Base-by-base conservation (phyloP, 2,113 vertebrate species). In the Hypanus sabinus region DNA sequence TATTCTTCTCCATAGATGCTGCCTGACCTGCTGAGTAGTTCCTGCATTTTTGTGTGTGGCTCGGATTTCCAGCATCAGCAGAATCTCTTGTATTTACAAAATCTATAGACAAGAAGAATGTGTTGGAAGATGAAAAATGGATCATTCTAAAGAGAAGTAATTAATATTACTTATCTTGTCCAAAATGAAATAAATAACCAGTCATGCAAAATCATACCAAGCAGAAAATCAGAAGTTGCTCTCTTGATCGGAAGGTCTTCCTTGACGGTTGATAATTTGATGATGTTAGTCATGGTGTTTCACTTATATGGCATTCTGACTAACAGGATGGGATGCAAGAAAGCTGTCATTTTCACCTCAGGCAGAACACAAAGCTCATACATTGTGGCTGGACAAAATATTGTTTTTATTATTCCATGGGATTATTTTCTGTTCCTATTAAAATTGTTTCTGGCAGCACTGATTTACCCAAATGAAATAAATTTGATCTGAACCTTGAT, bases 101-200 rank as follows among this genome's bases (percentile, higher is more conserved):
- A 33, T 30, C 12, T 27, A 65, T 88, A 0, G 16, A 6, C 85
- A 90, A 16, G 33, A n/a, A 18, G 16, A 62, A 36, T 90, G 60
- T 90, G 30, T 18, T 16, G 46, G 27, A 11, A 85, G 11, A 3
- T 87, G 55, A 11, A 87, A 87, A 60, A 5, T 14, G 83, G 11
- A 57, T 55, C 62, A 57, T 85, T 85, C 60, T 33, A 65, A 68
- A 88, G 57, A 62, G 27, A 57, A 88, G n/a, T 88, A 6, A 68
- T 90, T 90, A 5, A 68, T 90, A 65, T 90, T 36, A 90, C 30
- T 62, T 90, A 62, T 33, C 18, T 65, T 65, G n/a, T n/a, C 30
- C 60, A 20, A 65, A 68, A 90, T n/a, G 2, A 90, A 90, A 22
- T 90, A 90, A 90, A 90, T 90, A 68, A 68, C 30, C n/a, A 90